Conservation (phyloP, 2,113 vertebrate genomes). For the Brachyistius frenatus region DNA sequence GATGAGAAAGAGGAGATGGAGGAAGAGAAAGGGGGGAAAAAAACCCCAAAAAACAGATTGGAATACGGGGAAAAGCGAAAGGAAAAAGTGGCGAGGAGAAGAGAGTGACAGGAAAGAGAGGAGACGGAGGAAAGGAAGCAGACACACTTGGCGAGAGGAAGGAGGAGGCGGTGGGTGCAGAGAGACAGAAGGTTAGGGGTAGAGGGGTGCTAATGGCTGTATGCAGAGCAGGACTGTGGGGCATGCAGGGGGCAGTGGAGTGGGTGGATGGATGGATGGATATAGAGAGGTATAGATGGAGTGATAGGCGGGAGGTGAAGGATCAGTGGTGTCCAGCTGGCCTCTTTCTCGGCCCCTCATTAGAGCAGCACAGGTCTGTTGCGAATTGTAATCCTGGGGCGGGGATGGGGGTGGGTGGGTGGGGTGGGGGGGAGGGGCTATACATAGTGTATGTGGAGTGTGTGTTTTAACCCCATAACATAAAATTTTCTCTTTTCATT, state of each 20-base stretch:
- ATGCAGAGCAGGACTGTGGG: constrained; percentile 67
- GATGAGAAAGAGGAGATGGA: constrained; percentile 74
- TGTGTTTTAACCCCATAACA: constrained; percentile 4
- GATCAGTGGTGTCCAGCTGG: constrained; percentile 79
- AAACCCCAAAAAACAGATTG: constrained; percentile 53
- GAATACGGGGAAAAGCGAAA: constrained; percentile 45
- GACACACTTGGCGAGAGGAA: constrained; percentile 33
- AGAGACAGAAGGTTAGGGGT: constrained; percentile 65
- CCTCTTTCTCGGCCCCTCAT: constrained; percentile 73
- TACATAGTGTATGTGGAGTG: not conserved
- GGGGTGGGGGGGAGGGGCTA: constrained; percentile 5
- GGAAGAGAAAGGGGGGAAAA: constrained; percentile 38
- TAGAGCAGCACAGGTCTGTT: constrained; percentile 69
- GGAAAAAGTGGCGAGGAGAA: constrained; percentile 60
- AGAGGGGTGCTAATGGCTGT: constrained; percentile 69
- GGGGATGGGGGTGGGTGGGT: not conserved
- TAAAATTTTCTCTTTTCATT: not conserved
- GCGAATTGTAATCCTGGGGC: constrained; percentile 67
- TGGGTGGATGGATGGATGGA: constrained; percentile 23
- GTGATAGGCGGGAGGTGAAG: constrained; percentile 55
- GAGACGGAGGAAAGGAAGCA: constrained; percentile 40
- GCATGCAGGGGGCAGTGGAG: constrained; percentile 36
- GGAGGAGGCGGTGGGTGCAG: constrained; percentile 45
- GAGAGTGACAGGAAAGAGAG: constrained; percentile 49
- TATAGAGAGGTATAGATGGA: constrained; percentile 39